phyloP scores from a whole-genome alignment of 2,113 vertebrate species.

The Crotalus tigris region DNA sequence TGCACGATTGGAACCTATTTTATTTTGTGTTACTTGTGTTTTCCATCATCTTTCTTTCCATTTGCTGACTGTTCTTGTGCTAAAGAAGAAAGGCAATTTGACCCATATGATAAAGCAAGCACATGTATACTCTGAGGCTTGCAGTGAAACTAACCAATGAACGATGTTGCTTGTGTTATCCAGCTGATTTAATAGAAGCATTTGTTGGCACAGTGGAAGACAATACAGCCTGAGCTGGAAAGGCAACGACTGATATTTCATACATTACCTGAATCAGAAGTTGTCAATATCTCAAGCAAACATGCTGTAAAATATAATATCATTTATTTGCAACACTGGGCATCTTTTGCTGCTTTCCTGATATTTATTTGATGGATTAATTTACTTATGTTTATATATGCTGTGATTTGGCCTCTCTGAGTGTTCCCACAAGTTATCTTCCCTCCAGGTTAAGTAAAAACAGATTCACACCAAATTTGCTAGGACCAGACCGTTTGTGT shows the following conservation, averaged over 20 bases:
- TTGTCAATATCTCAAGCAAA: constrained; percentile 46
- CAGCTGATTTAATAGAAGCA: constrained; percentile 57
- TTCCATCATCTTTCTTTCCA: constrained; percentile 62
- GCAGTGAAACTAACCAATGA: constrained; percentile 58
- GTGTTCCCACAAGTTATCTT: constrained; percentile 18
- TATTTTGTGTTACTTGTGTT: constrained; percentile 86
- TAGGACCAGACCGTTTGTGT: background rate
- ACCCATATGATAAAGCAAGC: constrained; percentile 62
- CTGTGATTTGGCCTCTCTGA: background rate
- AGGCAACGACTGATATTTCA: constrained; percentile 59
- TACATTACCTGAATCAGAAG: constrained; percentile 51
- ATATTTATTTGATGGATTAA: constrained; percentile 39
- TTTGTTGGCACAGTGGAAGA: constrained; percentile 46
- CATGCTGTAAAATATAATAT: constrained; percentile 38
- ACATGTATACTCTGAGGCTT: constrained; percentile 61
- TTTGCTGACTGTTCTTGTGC: constrained; percentile 72
- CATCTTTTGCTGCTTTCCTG: constrained; percentile 44
- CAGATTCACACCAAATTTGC: constrained; percentile 22
- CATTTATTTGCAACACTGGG: constrained; percentile 27
- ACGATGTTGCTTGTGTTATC: constrained; percentile 56
- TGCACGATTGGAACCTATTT: constrained; percentile 86
- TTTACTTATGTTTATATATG: constrained; percentile 36
- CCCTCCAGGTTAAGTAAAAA: constrained; percentile 25
- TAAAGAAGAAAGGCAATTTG: constrained; percentile 72
- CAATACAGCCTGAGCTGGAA: constrained; percentile 45